phyloP scores from a whole-genome alignment of 1,140 invertebrate species.

The Bombus fervidus region DNA sequence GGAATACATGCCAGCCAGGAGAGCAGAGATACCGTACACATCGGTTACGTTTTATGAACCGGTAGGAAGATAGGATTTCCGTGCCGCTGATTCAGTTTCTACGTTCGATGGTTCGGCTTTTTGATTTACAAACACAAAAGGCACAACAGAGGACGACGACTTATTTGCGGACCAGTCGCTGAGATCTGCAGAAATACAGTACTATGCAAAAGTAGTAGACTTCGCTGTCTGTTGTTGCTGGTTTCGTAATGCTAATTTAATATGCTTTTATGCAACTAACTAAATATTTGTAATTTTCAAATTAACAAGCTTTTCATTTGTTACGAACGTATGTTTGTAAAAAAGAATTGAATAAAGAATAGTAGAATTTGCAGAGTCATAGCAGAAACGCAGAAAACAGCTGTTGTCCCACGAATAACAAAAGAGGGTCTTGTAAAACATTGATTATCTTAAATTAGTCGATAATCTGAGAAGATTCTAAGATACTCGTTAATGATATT shows the following conservation, averaged over 20 bases:
- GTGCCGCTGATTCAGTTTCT: constrained; percentile 37
- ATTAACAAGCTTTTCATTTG: too few species aligned
- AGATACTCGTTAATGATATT: too few species aligned
- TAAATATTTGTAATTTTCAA: too few species aligned
- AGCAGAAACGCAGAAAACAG: not conserved
- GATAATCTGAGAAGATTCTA: not conserved
- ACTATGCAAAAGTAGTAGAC: not conserved
- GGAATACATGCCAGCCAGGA: constrained; percentile 20
- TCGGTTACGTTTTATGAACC: constrained; percentile 53
- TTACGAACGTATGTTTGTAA: not conserved
- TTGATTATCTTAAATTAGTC: not conserved
- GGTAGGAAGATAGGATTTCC: constrained; percentile 35
- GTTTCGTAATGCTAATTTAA: too few species aligned
- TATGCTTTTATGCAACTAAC: too few species aligned
- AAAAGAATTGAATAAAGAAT: not conserved
- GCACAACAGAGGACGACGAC: not conserved
- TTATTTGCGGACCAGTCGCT: not conserved
- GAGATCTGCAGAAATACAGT: not conserved
- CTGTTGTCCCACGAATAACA: not conserved
- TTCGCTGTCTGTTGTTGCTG: not conserved
- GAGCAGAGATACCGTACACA: constrained; percentile 30
- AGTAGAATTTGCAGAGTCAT: not conserved
- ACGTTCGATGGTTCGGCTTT: not conserved
- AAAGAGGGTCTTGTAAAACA: not conserved
- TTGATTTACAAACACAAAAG: constrained; percentile 37